Conservation (phyloP, 2,888 invertebrate species). For the Drymonia ruficornis region DNA sequence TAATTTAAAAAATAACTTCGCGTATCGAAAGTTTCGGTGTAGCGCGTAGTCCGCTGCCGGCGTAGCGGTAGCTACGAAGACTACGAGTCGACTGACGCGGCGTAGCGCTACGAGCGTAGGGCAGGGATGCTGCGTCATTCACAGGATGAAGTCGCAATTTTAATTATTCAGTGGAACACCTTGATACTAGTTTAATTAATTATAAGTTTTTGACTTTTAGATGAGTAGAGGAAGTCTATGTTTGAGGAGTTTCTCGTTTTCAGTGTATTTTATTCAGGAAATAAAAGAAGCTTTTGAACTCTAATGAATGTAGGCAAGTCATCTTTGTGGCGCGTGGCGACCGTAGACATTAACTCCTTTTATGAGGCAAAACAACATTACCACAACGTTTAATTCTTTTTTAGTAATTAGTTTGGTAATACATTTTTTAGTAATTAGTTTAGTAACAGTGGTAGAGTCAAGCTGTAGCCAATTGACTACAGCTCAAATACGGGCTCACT, state of each 20-base stretch:
- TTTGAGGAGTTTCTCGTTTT: neutral
- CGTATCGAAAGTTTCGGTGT: constrained; percentile 41
- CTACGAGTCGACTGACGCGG: constrained; percentile 44
- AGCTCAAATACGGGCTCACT: no score
- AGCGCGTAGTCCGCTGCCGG: constrained; percentile 34
- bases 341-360: no score
- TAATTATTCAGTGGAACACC: neutral
- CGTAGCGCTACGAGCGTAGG: constrained; percentile 9
- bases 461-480: no score
- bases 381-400: no score
- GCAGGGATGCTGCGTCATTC: neutral
- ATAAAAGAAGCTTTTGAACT: no score
- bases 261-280: neutral
- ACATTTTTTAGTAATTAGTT: no score
- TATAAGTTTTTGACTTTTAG: constrained; percentile 6
- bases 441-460: no score
- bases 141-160: neutral
- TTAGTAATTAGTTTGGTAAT: no score
- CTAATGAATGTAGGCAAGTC: no score
- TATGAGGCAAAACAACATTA: no score
- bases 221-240: neutral
- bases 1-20: neutral
- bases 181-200: constrained; percentile 8
- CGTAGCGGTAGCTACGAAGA: constrained; percentile 55
- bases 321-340: no score